These are phyloP conservation scores for Eidolon helvum DNA, from an alignment of 2,113 vertebrate species.

Conservation along the genomic window DNA sequence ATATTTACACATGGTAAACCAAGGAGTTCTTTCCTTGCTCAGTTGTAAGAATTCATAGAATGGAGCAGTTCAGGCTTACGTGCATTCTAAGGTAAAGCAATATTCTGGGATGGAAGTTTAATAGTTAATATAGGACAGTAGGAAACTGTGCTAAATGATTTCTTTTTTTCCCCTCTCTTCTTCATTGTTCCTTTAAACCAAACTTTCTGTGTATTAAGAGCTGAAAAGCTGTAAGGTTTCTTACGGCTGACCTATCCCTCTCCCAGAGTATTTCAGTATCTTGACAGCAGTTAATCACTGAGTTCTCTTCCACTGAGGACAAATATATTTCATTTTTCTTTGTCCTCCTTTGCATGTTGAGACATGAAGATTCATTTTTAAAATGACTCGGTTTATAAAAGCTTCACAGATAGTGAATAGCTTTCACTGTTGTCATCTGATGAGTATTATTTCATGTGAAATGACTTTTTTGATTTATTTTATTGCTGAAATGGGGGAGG, in stretches of 20 bases:
- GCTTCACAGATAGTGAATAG: neutral
- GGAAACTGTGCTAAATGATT: neutral
- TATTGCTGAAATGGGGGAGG: neutral
- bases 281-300: slow-evolving; percentile 20
- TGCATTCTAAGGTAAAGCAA: neutral
- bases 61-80: neutral
- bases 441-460: slow-evolving; percentile 21
- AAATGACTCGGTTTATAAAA: slow-evolving; percentile 39
- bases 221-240: neutral
- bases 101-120: neutral
- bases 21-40: neutral
- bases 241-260: neutral
- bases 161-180: neutral
- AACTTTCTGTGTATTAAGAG: neutral
- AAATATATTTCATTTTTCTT: slow-evolving; percentile 14
- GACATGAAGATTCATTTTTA: slow-evolving; percentile 47
- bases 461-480: slow-evolving; percentile 48
- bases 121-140: neutral
- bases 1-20: neutral
- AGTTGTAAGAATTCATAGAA: neutral
- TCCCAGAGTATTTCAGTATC: neutral
- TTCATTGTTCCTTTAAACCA: neutral
- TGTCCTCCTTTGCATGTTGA: slow-evolving; percentile 36
- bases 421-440: slow-evolving; percentile 30
- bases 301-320: neutral